Evolutionary conservation across 1,140 invertebrate species (phyloP).

Genomic region (Heterodera carotae): DNA sequence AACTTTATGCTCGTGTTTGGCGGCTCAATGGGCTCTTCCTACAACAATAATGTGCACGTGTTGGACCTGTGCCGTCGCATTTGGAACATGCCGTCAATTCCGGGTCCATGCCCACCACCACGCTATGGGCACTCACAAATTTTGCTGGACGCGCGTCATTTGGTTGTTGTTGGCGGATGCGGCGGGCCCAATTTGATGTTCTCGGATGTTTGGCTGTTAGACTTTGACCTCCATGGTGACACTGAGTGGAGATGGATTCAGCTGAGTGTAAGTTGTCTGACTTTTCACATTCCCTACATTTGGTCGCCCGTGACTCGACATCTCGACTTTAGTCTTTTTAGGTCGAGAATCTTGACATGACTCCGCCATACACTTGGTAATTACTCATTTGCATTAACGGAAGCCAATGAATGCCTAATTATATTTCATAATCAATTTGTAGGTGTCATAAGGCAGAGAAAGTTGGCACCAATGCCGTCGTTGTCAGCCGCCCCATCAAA

Average conservation of each 20-base stretch:
- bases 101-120: conserved; percentile 49
- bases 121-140: conserved; percentile 56
- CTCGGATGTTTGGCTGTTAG: conserved; percentile 75
- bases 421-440: neutral
- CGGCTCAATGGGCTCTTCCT: conserved; percentile 52
- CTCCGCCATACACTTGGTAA: conserved; percentile 77
- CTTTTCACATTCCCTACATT: too few relatives aligned
- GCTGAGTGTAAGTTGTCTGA: conserved; percentile 35
- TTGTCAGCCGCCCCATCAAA: conserved; percentile 47
- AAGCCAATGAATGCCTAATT: neutral
- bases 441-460: conserved; percentile 83
- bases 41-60: conserved; percentile 54
- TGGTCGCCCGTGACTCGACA: too few relatives aligned
- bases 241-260: conserved; percentile 59
- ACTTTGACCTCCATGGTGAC: conserved; percentile 67
- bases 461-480: conserved; percentile 67
- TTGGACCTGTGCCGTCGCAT: conserved; percentile 42
- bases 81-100: conserved; percentile 51
- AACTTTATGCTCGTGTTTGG: conserved; percentile 68
- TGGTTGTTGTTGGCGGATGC: conserved; percentile 72
- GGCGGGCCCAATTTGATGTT: conserved; percentile 75
- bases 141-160: conserved; percentile 66
- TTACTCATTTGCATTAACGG: neutral
- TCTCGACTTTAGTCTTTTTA: conserved; percentile 26
- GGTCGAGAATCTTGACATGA: conserved; percentile 54